These are phyloP conservation scores for Drosophila nasuta DNA, from an alignment of 1,140 invertebrate species.

Conservation along the genomic window DNA sequence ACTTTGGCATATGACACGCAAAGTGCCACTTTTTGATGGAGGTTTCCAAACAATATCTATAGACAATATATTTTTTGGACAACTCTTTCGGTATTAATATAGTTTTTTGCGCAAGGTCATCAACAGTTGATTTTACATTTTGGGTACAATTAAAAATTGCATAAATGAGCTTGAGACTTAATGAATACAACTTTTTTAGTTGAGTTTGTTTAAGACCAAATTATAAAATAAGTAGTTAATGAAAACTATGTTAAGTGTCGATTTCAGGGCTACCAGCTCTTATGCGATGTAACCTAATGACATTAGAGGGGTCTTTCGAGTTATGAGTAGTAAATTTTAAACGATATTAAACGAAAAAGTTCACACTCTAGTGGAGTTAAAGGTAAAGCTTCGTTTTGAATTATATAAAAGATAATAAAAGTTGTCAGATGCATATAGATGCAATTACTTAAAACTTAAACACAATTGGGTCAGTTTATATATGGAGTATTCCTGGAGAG, in stretches of 20 bases:
- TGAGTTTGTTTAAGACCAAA: conserved; percentile 16
- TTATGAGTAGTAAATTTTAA: neutral
- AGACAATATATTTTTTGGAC: conserved; percentile 9
- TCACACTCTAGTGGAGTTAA: conserved; percentile 9
- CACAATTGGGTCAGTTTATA: neutral
- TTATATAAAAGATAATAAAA: neutral
- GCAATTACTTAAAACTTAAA: neutral
- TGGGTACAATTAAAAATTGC: conserved; percentile 17
- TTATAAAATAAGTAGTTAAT: conserved; percentile 12
- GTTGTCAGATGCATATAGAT: neutral
- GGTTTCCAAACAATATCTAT: conserved; percentile 30
- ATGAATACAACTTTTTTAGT: conserved; percentile 20
- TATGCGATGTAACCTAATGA: conserved; percentile 11
- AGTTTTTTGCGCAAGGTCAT: conserved; percentile 36
- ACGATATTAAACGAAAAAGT: neutral
- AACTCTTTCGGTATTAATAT: neutral
- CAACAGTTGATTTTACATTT: conserved; percentile 12
- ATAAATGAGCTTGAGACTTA: conserved; percentile 21
- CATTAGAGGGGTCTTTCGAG: neutral
- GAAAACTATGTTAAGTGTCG: conserved; percentile 21
- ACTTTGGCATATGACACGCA: conserved; percentile 73
- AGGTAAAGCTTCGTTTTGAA: neutral
- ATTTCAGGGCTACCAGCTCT: conserved; percentile 12
- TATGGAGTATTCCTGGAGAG: neutral
- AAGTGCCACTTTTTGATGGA: conserved; percentile 58